A percentile compares a stretch with the other conserved stretches of the same genome.
Evolutionary conservation across 1,140 invertebrate genomes (phyloP).

Genomic region (Halotydeus destructor): DNA sequence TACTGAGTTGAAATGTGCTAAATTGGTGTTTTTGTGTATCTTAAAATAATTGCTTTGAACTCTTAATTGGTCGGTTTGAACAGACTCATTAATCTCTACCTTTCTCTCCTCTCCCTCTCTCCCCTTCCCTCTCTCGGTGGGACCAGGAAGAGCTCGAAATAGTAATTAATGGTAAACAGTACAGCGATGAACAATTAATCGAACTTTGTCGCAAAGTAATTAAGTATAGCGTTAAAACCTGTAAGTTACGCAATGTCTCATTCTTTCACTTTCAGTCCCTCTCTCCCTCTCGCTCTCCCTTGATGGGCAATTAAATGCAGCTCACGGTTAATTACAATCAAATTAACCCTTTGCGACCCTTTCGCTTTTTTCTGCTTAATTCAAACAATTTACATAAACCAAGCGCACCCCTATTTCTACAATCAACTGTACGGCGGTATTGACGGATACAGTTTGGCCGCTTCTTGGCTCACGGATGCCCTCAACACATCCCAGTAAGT

Average conservation of each 20-base stretch:
- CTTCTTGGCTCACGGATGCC: constrained; percentile 87
- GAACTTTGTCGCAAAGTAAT: constrained; percentile 73
- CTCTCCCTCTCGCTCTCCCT: no score
- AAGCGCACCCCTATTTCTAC: constrained; percentile 88
- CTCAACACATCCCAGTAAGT: constrained; percentile 83
- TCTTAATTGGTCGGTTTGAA: background rate
- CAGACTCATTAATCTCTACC: background rate
- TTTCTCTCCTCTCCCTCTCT: background rate
- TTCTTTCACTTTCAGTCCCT: no score
- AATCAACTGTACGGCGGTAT: constrained; percentile 88
- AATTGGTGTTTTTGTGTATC: no score
- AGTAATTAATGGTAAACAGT: constrained; percentile 52
- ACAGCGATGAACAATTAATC: constrained; percentile 62
- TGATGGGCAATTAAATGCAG: no score
- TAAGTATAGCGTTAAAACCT: constrained; percentile 77
- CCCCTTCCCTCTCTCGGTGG: background rate
- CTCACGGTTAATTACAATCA: no score
- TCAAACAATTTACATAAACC: no score
- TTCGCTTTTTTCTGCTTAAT: no score
- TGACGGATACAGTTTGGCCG: constrained; percentile 81
- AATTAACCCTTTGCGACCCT: no score
- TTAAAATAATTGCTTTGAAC: background rate
- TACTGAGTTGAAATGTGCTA: no score
- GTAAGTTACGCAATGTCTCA: constrained; percentile 11
- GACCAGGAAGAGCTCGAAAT: constrained; percentile 50